These are phyloP conservation scores for Crambe crambe DNA, from an alignment of 37 sponge, comb jelly and placozoan species.

Conservation along the genomic window DNA sequence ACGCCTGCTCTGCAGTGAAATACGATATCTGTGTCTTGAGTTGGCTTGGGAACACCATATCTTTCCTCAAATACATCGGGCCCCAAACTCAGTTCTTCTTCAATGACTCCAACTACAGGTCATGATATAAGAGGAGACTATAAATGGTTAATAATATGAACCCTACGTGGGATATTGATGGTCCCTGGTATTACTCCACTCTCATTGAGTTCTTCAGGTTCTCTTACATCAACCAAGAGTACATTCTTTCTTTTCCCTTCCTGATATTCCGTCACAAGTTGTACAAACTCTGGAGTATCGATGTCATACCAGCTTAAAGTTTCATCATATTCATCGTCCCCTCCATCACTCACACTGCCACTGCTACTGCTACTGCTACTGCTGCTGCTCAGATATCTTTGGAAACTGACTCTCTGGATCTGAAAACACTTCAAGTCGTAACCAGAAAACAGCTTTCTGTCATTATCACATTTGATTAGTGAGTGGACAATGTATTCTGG, in stretches of 20 bases:
- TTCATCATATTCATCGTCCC: not conserved
- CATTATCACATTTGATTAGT: not conserved
- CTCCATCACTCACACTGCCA: not conserved
- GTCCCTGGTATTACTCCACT: constrained; percentile 62
- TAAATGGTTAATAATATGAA: not conserved
- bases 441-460: not conserved
- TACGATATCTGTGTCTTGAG: constrained; percentile 49
- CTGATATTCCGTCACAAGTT: not conserved
- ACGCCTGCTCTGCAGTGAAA: constrained; percentile 79
- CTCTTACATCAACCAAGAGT: constrained; percentile 84
- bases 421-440: not conserved
- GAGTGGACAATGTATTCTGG: not conserved
- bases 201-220: constrained; percentile 64
- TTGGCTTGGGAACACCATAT: constrained; percentile 62
- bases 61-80: constrained; percentile 51
- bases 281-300: constrained; percentile 30
- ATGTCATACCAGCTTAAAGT: constrained; percentile 13
- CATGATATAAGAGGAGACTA: not conserved
- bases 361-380: too few species aligned
- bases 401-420: not conserved
- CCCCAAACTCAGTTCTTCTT: constrained; percentile 51
- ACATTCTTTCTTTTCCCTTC: constrained; percentile 7
- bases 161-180: constrained; percentile 78
- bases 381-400: not conserved
- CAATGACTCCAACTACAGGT: constrained; percentile 71